These are phyloP conservation scores for Dendropsophus ebraccatus DNA, from an alignment of 2,113 vertebrate genomes.

Conservation along the genomic window DNA sequence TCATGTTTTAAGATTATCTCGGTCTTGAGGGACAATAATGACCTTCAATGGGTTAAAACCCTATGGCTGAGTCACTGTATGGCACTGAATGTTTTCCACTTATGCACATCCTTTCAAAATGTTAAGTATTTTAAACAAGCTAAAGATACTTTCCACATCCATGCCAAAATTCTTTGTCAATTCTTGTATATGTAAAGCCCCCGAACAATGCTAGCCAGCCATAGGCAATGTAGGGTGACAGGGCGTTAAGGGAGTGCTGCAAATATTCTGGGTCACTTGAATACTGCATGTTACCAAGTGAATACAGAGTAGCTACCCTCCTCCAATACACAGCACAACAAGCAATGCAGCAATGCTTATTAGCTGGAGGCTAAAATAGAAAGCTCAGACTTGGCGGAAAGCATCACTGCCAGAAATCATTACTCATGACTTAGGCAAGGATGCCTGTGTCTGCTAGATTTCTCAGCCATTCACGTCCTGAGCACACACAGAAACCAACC, in stretches of 20 bases:
- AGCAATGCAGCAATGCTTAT: background rate
- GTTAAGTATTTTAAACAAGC: slow-evolving; percentile 56
- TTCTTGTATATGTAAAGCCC: slow-evolving; percentile 25
- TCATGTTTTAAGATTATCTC: no score
- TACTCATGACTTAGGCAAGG: slow-evolving; percentile 40
- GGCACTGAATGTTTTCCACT: slow-evolving; percentile 41
- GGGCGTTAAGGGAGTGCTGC: slow-evolving; percentile 28
- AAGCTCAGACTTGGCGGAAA: slow-evolving; percentile 30
- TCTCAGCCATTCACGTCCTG: background rate
- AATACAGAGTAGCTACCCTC: background rate
- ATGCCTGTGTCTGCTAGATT: slow-evolving; percentile 18
- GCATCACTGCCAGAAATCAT: slow-evolving; percentile 52
- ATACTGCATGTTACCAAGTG: slow-evolving; percentile 8
- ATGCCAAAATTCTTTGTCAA: slow-evolving; percentile 21
- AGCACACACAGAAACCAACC: background rate
- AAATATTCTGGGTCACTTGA: slow-evolving; percentile 29
- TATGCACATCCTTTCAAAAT: slow-evolving; percentile 34
- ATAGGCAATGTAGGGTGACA: slow-evolving; percentile 23
- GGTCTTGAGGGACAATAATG: no score
- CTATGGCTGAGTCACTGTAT: slow-evolving; percentile 2
- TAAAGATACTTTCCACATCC: slow-evolving; percentile 19
- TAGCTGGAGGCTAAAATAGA: slow-evolving; percentile 36
- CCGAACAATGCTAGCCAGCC: slow-evolving; percentile 29
- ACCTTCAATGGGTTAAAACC: background rate
- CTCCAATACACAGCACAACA: background rate